Evolutionary conservation across 2,888 invertebrate genomes (phyloP).

Genomic region (Agriotes lineatus): DNA sequence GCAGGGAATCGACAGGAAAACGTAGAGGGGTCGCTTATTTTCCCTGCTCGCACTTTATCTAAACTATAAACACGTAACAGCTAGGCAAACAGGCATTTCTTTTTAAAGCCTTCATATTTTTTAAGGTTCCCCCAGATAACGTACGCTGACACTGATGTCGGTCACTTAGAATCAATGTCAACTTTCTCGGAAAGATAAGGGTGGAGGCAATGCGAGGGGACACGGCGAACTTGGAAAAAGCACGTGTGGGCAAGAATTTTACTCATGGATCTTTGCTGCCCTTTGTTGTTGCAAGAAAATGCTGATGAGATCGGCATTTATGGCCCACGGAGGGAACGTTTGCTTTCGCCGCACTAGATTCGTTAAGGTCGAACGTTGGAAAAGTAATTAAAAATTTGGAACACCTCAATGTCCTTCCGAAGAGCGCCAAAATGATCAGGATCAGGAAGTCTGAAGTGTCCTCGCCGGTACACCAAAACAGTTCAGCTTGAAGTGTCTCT

Average conservation of each 20-base stretch:
- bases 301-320: neutral
- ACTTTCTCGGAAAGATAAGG: conserved; percentile 26
- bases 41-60: conserved; percentile 29
- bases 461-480: neutral
- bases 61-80: conserved; percentile 38
- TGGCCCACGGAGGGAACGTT: neutral
- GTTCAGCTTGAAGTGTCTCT: neutral
- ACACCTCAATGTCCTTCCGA: too few relatives aligned
- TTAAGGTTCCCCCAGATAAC: conserved; percentile 35
- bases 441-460: neutral
- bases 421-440: neutral
- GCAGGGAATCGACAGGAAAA: too few relatives aligned
- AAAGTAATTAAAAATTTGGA: too few relatives aligned
- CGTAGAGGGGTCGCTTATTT: conserved; percentile 16
- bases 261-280: neutral
- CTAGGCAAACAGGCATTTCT: conserved; percentile 32
- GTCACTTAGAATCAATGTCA: conserved; percentile 37
- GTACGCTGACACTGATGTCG: conserved; percentile 33
- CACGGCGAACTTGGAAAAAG: conserved; percentile 8
- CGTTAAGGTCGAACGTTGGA: too few relatives aligned
- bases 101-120: conserved; percentile 37
- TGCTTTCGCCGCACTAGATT: too few relatives aligned
- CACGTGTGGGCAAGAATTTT: conserved; percentile 8
- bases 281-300: neutral
- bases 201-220: conserved; percentile 13